Evolutionary conservation across 2,888 invertebrate genomes (phyloP).

Genomic region (Chymomyza amoena): DNA sequence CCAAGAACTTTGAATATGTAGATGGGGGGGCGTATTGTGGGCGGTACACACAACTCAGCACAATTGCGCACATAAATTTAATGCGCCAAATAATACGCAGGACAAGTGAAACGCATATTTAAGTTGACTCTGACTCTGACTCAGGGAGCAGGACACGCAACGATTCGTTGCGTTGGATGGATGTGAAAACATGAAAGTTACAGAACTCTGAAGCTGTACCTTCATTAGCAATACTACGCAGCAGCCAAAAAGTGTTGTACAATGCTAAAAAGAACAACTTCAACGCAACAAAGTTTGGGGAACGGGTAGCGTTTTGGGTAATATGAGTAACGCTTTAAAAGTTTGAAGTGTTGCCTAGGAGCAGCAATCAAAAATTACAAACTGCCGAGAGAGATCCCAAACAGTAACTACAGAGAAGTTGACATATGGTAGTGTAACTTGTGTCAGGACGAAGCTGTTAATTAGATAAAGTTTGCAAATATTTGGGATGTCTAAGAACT

Average conservation of each 20-base stretch:
- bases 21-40: constrained; percentile 22
- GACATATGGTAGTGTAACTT: too few species aligned
- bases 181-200: neutral
- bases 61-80: constrained; percentile 72
- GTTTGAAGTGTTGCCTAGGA: too few species aligned
- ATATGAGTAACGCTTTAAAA: neutral
- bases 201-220: neutral
- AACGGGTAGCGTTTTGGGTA: neutral
- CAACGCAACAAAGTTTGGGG: neutral
- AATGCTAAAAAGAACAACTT: neutral
- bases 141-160: constrained; percentile 5
- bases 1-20: neutral
- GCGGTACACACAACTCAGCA: constrained; percentile 60
- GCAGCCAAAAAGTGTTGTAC: neutral
- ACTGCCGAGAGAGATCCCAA: too few species aligned
- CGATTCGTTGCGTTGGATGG: constrained; percentile 1
- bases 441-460: too few species aligned
- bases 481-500: too few species aligned
- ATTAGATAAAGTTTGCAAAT: too few species aligned
- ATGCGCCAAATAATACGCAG: constrained; percentile 69
- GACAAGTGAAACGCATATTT: constrained; percentile 57
- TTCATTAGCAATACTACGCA: neutral
- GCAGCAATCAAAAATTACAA: too few species aligned
- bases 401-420: too few species aligned
- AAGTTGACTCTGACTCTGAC: constrained; percentile 34